Evolutionary conservation across 1,140 invertebrate species (phyloP).

Genomic region (Caenorhabditis latens): DNA sequence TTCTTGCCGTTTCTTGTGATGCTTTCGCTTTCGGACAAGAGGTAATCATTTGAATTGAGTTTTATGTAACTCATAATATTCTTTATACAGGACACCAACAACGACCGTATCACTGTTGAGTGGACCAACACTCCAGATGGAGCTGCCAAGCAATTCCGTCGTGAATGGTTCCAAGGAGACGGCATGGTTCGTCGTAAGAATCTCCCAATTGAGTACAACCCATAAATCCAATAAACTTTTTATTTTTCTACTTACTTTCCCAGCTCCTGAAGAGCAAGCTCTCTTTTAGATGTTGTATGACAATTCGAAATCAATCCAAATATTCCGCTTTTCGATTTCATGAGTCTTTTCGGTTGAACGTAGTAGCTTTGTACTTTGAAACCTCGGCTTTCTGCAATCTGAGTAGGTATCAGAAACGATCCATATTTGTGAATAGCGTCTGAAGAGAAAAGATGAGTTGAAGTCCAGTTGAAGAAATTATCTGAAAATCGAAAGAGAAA

Average conservation of each 20-base stretch:
- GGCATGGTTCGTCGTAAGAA: conserved; percentile 66
- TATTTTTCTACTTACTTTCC: conserved; percentile 57
- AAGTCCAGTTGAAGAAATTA: conserved; percentile 81
- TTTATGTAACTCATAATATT: not conserved
- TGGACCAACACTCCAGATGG: conserved; percentile 66
- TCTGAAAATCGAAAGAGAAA: conserved; percentile 35
- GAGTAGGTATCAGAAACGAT: conserved; percentile 59
- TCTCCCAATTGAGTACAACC: conserved; percentile 67
- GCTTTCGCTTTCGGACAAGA: conserved; percentile 62
- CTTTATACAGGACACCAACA: not conserved
- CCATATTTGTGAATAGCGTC: conserved; percentile 77
- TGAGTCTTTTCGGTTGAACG: conserved; percentile 24
- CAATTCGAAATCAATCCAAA: conserved; percentile 67
- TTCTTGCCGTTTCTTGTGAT: conserved; percentile 61
- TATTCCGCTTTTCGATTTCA: conserved; percentile 55
- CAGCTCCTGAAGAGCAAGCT: conserved; percentile 61
- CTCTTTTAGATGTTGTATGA: conserved; percentile 59
- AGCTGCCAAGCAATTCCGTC: conserved; percentile 60
- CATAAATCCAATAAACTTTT: conserved; percentile 43
- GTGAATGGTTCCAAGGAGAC: conserved; percentile 68
- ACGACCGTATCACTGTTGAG: conserved; percentile 62
- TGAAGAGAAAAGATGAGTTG: conserved; percentile 80
- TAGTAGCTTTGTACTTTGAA: conserved; percentile 49
- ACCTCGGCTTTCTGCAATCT: conserved; percentile 56
- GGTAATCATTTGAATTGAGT: not conserved